Evolutionary conservation across 2,888 invertebrate genomes (phyloP).

Genomic region (Apamea crenata): DNA sequence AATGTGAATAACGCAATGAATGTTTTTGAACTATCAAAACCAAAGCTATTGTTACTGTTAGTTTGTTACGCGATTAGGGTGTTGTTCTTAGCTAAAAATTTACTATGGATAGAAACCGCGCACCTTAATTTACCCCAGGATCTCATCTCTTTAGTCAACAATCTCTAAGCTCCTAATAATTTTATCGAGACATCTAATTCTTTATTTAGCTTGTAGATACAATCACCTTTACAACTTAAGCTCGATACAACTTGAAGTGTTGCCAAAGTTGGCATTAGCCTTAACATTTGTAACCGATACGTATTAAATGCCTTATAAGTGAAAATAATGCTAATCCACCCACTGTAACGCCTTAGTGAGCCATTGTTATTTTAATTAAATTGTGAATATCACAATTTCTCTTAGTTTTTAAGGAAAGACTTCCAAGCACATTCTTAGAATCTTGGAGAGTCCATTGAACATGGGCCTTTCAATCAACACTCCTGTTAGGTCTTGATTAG

Average conservation of each 20-base stretch:
- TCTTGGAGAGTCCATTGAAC: background rate
- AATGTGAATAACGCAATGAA: no score
- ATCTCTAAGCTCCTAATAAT: background rate
- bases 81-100: background rate
- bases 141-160: background rate
- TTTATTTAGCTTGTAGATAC: background rate
- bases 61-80: no score
- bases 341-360: conserved; percentile 27
- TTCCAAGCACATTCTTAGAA: background rate
- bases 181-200: background rate
- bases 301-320: conserved; percentile 47
- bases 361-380: conserved; percentile 41
- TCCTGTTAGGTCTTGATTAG: background rate
- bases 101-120: background rate
- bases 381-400: conserved; percentile 9
- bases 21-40: background rate
- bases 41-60: no score
- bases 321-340: conserved; percentile 45
- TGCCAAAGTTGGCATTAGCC: conserved; percentile 21
- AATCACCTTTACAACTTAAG: background rate
- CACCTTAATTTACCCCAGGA: background rate
- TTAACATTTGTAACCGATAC: conserved; percentile 54
- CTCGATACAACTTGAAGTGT: conserved; percentile 14
- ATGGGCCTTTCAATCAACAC: background rate
- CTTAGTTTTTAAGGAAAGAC: conserved; percentile 14